phyloP scores from a whole-genome alignment of 2,888 invertebrate genomes.

The Petrolisthes manimaculis region DNA sequence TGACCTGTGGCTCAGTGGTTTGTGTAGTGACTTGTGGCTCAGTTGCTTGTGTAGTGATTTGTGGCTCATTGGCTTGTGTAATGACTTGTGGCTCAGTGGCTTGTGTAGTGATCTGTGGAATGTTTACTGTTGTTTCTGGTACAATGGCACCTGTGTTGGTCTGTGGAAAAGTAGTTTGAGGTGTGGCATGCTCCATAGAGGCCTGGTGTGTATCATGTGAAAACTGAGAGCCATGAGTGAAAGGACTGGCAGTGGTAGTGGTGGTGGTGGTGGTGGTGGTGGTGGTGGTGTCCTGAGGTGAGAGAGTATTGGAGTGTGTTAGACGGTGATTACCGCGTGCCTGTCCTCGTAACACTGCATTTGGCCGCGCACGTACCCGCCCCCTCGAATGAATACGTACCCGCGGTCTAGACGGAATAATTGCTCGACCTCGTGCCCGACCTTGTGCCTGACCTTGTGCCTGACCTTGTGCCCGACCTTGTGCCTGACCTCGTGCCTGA shows the following conservation, averaged over 20 bases:
- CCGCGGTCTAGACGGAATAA: too few species aligned
- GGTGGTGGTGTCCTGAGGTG: too few species aligned
- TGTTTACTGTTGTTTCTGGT: neutral
- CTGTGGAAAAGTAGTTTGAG: neutral
- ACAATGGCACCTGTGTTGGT: neutral
- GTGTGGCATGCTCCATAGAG: neutral
- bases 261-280: conserved; percentile 9
- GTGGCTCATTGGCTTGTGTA: neutral
- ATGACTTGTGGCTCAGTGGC: neutral
- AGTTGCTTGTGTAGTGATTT: neutral
- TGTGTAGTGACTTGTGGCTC: neutral
- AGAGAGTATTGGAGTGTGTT: too few species aligned
- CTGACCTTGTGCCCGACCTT: too few species aligned
- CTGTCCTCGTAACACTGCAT: too few species aligned
- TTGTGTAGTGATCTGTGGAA: neutral
- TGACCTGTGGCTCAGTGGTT: neutral
- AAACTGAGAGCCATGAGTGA: neutral
- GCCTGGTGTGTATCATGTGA: neutral
- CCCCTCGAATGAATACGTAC: too few species aligned
- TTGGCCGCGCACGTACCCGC: too few species aligned
- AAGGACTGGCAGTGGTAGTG: neutral
- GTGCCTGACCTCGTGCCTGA: neutral
- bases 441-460: neutral
- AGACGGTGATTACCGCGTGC: too few species aligned
- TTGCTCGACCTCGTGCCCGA: neutral